Conservation (phyloP, 2,113 vertebrate genomes). For the Bos taurus region DNA sequence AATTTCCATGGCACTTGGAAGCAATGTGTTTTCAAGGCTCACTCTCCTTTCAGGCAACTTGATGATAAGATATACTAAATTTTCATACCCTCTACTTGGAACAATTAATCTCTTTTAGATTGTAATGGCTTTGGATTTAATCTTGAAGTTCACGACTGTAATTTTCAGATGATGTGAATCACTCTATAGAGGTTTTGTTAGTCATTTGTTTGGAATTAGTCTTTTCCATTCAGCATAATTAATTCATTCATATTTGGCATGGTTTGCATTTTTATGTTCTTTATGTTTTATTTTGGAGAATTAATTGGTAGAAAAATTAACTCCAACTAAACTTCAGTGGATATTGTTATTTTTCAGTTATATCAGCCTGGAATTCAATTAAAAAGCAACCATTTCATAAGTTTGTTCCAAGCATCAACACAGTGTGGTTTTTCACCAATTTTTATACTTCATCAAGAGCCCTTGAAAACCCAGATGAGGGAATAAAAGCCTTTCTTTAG, state of each 20-base stretch:
- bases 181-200: not conserved
- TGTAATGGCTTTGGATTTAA: conserved; percentile 44
- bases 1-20: not conserved
- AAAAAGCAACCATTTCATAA: not conserved
- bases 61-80: not conserved
- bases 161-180: conserved; percentile 23
- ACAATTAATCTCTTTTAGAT: conserved; percentile 18
- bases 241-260: not conserved
- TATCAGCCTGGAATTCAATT: not conserved
- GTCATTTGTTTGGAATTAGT: conserved; percentile 37
- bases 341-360: not conserved
- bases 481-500: not conserved
- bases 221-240: not conserved
- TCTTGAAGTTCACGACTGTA: conserved; percentile 24
- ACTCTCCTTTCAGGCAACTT: not conserved
- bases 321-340: not conserved
- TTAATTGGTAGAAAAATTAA: conserved; percentile 9
- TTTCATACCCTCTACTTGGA: not conserved
- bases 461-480: not conserved
- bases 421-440: not conserved
- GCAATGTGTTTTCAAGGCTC: not conserved
- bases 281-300: not conserved
- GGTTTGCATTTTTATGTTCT: conserved; percentile 4
- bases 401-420: not conserved
- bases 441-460: not conserved